Base-by-base conservation (phyloP, 2,888 invertebrate genomes). In the Scaptomyza caliginosa region DNA sequence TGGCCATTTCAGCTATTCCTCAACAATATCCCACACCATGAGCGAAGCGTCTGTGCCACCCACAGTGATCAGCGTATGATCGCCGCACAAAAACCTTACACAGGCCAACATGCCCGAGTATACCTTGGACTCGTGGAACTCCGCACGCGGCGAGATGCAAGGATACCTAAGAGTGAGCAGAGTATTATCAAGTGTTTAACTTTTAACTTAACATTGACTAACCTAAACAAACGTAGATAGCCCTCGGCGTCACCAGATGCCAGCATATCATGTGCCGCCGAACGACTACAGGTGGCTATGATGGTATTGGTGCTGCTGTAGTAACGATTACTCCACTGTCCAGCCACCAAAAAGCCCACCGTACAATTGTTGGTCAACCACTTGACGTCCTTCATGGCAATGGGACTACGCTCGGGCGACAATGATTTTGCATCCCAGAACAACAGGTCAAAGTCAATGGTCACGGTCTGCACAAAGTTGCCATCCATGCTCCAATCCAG, bases 401-500 rank as follows among this genome's bases (percentile, higher is more conserved):
- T 93, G 2, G 96, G 96, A 90, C 96, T 96, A 89, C 96, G 96
- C 88, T 97, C 96, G 7, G 96, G 95, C 1, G 96, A 95, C 49
- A 97, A 91, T 0, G 96, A 94, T 90, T 96, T 96, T n/a, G 97
- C 95, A 88, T 97, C 97, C 97, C 97, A 98, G 91, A 96, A 97
- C 4, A 96, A 93, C 49, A 97, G 92, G 90, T 98, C 97, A 81
- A 96, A 97, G 89, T 98, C 97, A 60, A 96, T 96, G 13, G 97
- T 96, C 51, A 96, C 96, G 0, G 97, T 96, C 92, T 97, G 97
- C 59, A 98, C 92, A 89, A 94, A 96, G 89, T 94, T 95, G 57
- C 97, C 96, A 88, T 98, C 97, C 36, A 95, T 94, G 90, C 97
- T 97, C 97, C 97, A 98, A 90, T 98, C 98, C 52, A 98, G 92